A percentile compares a stretch with the other conserved stretches of the same genome.
Evolutionary conservation across 1,140 invertebrate species (phyloP).

Genomic region (Cotesia typhae): DNA sequence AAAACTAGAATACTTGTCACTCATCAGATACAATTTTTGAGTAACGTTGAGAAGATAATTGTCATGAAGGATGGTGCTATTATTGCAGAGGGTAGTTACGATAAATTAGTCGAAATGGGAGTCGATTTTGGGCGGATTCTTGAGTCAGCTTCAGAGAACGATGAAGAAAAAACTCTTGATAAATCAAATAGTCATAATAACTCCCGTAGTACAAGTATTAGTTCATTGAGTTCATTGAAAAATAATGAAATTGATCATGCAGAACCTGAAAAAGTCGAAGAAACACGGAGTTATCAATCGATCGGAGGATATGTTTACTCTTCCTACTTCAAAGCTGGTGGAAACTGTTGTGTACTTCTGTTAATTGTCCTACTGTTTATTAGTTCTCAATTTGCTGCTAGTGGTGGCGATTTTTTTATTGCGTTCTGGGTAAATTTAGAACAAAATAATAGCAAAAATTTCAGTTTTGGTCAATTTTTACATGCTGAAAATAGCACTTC

Average conservation of each 20-base stretch:
- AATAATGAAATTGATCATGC: neutral
- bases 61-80: slow-evolving; percentile 76
- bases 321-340: slow-evolving; percentile 75
- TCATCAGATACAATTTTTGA: slow-evolving; percentile 85
- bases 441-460: slow-evolving; percentile 56
- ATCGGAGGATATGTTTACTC: slow-evolving; percentile 70
- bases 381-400: slow-evolving; percentile 74
- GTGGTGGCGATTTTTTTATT: slow-evolving; percentile 81
- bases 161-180: no score
- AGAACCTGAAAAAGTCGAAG: slow-evolving; percentile 68
- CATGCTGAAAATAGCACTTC: slow-evolving; percentile 3
- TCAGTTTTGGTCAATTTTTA: neutral
- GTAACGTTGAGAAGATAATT: slow-evolving; percentile 78
- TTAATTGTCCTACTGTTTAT: slow-evolving; percentile 71
- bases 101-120: slow-evolving; percentile 68
- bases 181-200: slow-evolving; percentile 48
- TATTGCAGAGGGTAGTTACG: slow-evolving; percentile 63
- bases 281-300: slow-evolving; percentile 60
- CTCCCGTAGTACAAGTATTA: slow-evolving; percentile 59
- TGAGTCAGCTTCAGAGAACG: slow-evolving; percentile 55
- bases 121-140: slow-evolving; percentile 74
- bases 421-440: slow-evolving; percentile 73
- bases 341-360: slow-evolving; percentile 68
- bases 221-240: neutral
- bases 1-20: slow-evolving; percentile 86